Percentiles rank a stretch among this genome's conserved stretches.
phyloP scores from a whole-genome alignment of 2,797 vertebrate species.

The Sebastes melanostomus region DNA sequence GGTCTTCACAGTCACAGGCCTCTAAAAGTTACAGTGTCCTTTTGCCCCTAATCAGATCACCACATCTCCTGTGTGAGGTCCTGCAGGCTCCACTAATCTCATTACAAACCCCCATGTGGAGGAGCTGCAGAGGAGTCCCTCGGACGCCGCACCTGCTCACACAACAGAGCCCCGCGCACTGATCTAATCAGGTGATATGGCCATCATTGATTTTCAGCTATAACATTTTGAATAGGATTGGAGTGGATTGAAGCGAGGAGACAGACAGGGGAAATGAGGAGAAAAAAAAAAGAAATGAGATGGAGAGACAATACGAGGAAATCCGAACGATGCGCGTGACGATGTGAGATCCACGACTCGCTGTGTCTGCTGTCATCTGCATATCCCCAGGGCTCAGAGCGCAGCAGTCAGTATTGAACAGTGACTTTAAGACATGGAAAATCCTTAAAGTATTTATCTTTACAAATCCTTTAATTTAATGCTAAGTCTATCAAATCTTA shows the following conservation, averaged over 20 bases:
- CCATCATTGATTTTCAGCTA: conserved; percentile 54
- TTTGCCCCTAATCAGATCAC: conserved; percentile 66
- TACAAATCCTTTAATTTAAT: conserved; percentile 17
- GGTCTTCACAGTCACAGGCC: conserved; percentile 33
- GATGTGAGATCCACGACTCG: conserved; percentile 22
- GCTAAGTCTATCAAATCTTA: background rate
- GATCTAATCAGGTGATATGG: conserved; percentile 61
- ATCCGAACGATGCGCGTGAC: conserved; percentile 44
- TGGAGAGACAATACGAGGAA: conserved; percentile 13
- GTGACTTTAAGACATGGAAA: background rate
- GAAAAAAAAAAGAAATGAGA: conserved; percentile 9
- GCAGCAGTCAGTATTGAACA: conserved; percentile 1
- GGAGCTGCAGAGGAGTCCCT: conserved; percentile 26
- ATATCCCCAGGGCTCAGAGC: conserved; percentile 10
- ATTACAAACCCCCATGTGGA: conserved; percentile 52
- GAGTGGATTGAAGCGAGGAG: conserved; percentile 18
- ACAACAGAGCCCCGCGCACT: conserved; percentile 23
- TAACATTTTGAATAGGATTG: conserved; percentile 23
- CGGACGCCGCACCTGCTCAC: conserved; percentile 50
- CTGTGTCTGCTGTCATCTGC: background rate
- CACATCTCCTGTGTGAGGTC: conserved; percentile 43
- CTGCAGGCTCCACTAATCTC: conserved; percentile 57
- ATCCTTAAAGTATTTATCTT: conserved; percentile 17
- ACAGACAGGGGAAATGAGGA: background rate
- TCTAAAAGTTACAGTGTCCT: conserved; percentile 60